Evolutionary conservation across 1,140 invertebrate genomes (phyloP), one percentile per base, ranked within the genome.

Genomic region (Tenebrio molitor): DNA sequence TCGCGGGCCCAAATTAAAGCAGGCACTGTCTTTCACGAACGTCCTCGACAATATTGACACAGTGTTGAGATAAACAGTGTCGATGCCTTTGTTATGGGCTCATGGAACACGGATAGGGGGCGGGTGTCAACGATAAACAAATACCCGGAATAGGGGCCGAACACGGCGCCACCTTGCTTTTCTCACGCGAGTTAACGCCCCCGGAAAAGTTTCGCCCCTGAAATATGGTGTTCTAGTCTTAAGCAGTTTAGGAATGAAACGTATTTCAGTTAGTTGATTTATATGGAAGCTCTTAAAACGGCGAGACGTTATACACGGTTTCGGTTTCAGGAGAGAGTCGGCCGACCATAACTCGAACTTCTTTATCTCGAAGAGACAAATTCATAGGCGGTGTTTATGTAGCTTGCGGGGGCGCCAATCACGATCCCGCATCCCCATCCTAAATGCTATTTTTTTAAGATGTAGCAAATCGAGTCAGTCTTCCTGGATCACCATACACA

Each of bases 271-370:
- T 58, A 12, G 21, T 12, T 58, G 50, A 58, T 58, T 58, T 58
- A 58, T 58, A 58, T 8, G 50, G 23, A 58, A 25, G 50, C 50
- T 58, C 29, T 58, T 58, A 58, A 58, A 58, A 58, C 29, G 50
- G n/a, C 29, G n/a, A 58, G 50, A 29, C 50, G 50, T 12, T 10
- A 15, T 25, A 58, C 50, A 58, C 21, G 50, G 23, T 58, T 58
- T 58, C 50, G 50, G 50, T 58, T 58, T 58, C 50, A 58, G 50
- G n/a, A n/a, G n/a, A n/a, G n/a, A n/a, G n/a, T n/a, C n/a, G n/a
- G n/a, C n/a, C n/a, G n/a, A n/a, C n/a, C n/a, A n/a, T n/a, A n/a
- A n/a, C n/a, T n/a, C n/a, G n/a, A n/a, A n/a, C n/a, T n/a, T n/a
- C n/a, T n/a, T n/a, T n/a, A n/a, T n/a, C n/a, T n/a, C n/a, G n/a